phyloP scores from a whole-genome alignment of 2,113 vertebrate species.

The Malurus melanocephalus region DNA sequence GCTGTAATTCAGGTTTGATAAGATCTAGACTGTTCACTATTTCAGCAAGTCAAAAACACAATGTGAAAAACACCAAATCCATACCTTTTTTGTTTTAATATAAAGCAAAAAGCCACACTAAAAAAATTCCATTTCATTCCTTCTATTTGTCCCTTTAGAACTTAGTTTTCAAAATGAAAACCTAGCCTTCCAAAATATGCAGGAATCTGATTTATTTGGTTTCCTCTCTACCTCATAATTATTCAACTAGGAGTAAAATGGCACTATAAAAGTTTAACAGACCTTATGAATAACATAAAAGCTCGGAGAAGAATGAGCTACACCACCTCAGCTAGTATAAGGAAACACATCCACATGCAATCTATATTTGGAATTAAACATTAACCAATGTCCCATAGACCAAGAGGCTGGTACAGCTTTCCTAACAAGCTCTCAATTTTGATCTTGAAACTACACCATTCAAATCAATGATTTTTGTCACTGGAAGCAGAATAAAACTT shows the following conservation, averaged over 20 bases:
- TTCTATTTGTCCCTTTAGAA: background rate
- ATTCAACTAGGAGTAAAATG: background rate
- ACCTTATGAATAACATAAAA: background rate
- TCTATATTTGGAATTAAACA: background rate
- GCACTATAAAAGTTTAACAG: background rate
- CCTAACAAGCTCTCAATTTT: background rate
- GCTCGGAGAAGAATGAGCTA: background rate
- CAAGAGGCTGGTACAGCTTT: background rate
- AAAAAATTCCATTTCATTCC: background rate
- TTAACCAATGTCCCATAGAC: background rate
- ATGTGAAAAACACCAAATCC: background rate
- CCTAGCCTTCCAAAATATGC: background rate
- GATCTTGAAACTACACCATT: background rate
- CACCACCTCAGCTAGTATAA: background rate
- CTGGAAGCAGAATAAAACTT: background rate
- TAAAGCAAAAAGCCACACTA: background rate
- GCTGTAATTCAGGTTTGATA: slow-evolving; percentile 9
- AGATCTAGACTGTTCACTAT: background rate
- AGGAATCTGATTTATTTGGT: background rate
- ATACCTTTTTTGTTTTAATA: background rate
- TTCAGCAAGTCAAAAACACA: background rate
- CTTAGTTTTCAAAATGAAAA: background rate
- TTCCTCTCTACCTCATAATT: background rate
- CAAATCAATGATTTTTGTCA: background rate
- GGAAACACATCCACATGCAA: background rate